Evolutionary conservation across 2,888 invertebrate genomes (phyloP), one percentile per base, ranked within the genome.

Genomic region (Chelonus formosanus): DNA sequence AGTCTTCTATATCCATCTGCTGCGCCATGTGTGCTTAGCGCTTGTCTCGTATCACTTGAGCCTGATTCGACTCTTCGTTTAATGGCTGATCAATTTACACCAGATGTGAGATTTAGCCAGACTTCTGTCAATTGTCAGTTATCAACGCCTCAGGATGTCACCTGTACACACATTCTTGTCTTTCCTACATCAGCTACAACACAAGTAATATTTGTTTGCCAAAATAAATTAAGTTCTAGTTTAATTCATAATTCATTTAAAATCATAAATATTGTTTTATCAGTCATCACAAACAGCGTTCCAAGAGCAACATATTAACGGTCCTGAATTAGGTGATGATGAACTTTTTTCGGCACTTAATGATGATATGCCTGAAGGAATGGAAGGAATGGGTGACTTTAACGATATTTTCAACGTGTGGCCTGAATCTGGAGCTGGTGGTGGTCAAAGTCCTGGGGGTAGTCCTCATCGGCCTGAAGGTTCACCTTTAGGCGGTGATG

Each of bases 161-260:
- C 96, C 65, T 95, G 95, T 84, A 98, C 98, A 67, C 99, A 99
- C 84, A 98, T 99, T 75, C 90, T 99, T 75, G 98, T 98, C 75
- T 98, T 99, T 86, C 98, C 98, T 58, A 98, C 97, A 48, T 97
- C 95, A 68, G 96, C 97, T 52, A 95, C 95, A 65, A 95, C 96
- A 67, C 95, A 95, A 90, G 93, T 93, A 82, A 76, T 43, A 43
- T 36, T 43, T 34, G 5, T 45, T 36, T 44, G n/a, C 40, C 40
- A 6, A 40, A 5, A 40, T 40, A 20, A 20, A 20, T 40, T 2
- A 40, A 31, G n/a, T 55, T 36, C 6, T 20, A 2, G 2, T 20
- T 1, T 62, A 31, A 48, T 63, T 53, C 10, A 45, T 57, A 59
- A 20, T 56, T 40, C 3, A 6, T 36, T n/a, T 3, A 10, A 20